Evolutionary conservation across 53 echinoderm and acorn worm species (phyloP), one percentile per base, ranked within the genome.

Genomic region (Crossaster papposus): DNA sequence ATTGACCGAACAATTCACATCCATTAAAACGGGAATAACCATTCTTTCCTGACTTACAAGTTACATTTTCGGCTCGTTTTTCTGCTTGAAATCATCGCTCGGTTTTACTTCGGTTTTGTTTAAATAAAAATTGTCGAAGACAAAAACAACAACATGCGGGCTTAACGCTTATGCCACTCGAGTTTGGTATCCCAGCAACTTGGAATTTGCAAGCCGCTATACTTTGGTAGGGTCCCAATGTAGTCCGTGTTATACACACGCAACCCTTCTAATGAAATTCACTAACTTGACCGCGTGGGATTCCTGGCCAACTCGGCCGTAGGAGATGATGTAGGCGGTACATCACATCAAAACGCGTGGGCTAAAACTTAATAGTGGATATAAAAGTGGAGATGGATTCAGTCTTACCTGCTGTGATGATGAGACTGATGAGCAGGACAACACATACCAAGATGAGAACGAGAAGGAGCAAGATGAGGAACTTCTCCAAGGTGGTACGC

Each of bases 401-500:
- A n/a, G n/a, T n/a, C 85, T 85, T 85, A 85, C 85, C 85, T 71
- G 51, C 32, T 23, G 72, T 72, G 71, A 68, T 73, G 54, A 81
- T 72, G 11, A 81, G 71, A n/a, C 71, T 32, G 81, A 90, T 72
- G 54, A 90, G 81, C 23, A 90, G 35, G 32, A 81, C 53, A 34
- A 90, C 51, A 72, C 90, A 90, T 24, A 90, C 28, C 29, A 90
- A n/a, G 54, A 72, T 18, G 14, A 90, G 73, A 2, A 90, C 34
- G 36, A 90, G 72, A 14, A 71, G 74, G 34, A 81, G 22, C 54
- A 90, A 20, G 54, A 81, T 20, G 24, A 90, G 62, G 51, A 30
- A 51, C 37, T 81, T 90, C 58, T 90, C 90, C 36, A 90, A 28
- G 54, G 81, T 70, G 72, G 90, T 80, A 22, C 90, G 71, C 55